Conservation (phyloP, 2,888 invertebrate species). For the Frankliniella intonsa region DNA sequence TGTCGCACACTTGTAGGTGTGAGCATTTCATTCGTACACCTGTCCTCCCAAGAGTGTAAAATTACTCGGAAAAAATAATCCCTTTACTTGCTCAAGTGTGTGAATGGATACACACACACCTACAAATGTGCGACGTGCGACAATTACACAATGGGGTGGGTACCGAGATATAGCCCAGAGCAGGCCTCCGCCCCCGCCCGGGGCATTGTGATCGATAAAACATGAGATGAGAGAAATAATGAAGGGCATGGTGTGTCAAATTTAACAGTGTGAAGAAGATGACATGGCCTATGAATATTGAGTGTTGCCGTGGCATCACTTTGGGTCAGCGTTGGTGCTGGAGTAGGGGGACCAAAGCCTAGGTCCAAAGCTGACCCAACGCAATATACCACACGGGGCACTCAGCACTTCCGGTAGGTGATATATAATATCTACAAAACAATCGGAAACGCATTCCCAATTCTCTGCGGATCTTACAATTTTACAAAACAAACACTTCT, state of each 20-base stretch:
- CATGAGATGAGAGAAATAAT: neutral
- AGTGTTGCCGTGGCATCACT: neutral
- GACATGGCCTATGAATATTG: neutral
- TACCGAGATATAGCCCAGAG: too few species aligned
- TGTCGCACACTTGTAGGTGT: too few species aligned
- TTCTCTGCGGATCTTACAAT: neutral
- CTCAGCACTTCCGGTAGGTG: neutral
- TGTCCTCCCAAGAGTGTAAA: too few species aligned
- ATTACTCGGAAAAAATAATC: too few species aligned
- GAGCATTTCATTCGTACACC: too few species aligned
- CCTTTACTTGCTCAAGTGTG: too few species aligned
- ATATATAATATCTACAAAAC: constrained; percentile 25
- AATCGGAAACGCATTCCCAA: neutral
- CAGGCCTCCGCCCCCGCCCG: too few species aligned
- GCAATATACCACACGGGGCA: neutral
- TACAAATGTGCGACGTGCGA: too few species aligned
- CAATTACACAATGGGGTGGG: too few species aligned
- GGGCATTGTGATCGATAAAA: too few species aligned
- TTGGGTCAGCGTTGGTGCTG: neutral
- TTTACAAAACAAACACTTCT: neutral
- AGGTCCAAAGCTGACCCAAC: neutral
- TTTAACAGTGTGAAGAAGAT: neutral
- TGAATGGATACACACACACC: too few species aligned
- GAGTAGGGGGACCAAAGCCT: neutral
- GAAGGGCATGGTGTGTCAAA: neutral